These are phyloP conservation scores for Chloroclystis v-ata DNA, from an alignment of 2,888 invertebrate species.

Conservation along the genomic window DNA sequence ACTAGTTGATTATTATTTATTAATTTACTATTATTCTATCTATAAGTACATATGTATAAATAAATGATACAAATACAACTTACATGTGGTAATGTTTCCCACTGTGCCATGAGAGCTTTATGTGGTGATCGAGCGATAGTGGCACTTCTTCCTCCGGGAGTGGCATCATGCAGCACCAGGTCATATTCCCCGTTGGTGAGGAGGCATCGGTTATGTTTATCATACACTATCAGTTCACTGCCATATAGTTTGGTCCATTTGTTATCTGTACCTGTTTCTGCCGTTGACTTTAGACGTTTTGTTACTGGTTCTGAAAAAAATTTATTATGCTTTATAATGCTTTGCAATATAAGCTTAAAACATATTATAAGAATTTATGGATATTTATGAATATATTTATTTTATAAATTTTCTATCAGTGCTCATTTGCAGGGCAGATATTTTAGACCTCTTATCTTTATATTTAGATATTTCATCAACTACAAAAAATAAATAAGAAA, in stretches of 20 bases:
- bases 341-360: no score
- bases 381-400: no score
- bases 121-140: conserved; percentile 69
- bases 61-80: conserved; percentile 37
- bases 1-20: no score
- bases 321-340: no score
- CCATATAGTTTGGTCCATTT: conserved; percentile 81
- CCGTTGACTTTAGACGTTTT: conserved; percentile 82
- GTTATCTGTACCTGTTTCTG: conserved; percentile 49
- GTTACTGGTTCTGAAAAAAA: conserved; percentile 79
- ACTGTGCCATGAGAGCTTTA: conserved; percentile 73
- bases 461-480: no score
- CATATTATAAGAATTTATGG: no score
- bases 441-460: no score
- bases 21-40: no score
- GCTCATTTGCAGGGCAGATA: no score
- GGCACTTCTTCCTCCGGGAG: conserved; percentile 79
- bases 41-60: no score
- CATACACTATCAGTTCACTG: conserved; percentile 92
- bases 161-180: conserved; percentile 87
- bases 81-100: conserved; percentile 80
- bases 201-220: conserved; percentile 91
- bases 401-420: no score
- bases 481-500: no score
- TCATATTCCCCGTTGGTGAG: conserved; percentile 95